Base-by-base conservation (phyloP, 2,888 invertebrate species). In the Epinotia bilunana region DNA sequence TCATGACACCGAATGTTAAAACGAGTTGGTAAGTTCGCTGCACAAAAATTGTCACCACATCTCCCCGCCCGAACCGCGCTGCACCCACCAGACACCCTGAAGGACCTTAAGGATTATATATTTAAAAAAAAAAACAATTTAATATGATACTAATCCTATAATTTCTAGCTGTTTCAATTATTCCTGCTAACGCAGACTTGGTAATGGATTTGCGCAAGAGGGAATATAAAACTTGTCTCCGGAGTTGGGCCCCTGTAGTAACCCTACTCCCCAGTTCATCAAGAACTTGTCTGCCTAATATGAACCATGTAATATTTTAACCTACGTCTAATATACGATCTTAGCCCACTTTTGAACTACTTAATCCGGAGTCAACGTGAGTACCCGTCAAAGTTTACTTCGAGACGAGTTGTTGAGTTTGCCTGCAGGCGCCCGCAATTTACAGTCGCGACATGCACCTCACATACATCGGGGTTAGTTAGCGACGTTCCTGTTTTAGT, bases 51-150 rank as follows among this genome's bases (percentile, higher is more conserved):
- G 95, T 95, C 72, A 95, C 80, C 13, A 95, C 87, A 72, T 96
- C 95, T n/a, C 97, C 96, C 1, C 95, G 75, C 13, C 95, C 93
- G 79, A 95, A 97, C 0, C 96, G 85, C 0, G 95, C 83, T 0
- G 96, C 96, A 0, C 97, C 97, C 0, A 94, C 85, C 0, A 97
- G 78, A 0, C 96, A 97, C 1, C 20, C 97, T 94, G 79, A 96
- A 95, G 0, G 96, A 95, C 23, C 23, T 28, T 28, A 28, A 28
- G 23, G 23, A 28, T 28, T 28, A 3, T 1, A 9, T 39, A 9
- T 39, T 39, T 4, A 39, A 9, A 1, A 9, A 39, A 7, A 39
- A 39, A 39, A 9, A 1, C 7, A 39, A 39, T 9, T 7, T 0
- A 39, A 7, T 39, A 7, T 9, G 7, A 9, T 39, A 39, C 39